Conservation (phyloP, 2,113 vertebrate species). For the Plecturocebus donacophilus region DNA sequence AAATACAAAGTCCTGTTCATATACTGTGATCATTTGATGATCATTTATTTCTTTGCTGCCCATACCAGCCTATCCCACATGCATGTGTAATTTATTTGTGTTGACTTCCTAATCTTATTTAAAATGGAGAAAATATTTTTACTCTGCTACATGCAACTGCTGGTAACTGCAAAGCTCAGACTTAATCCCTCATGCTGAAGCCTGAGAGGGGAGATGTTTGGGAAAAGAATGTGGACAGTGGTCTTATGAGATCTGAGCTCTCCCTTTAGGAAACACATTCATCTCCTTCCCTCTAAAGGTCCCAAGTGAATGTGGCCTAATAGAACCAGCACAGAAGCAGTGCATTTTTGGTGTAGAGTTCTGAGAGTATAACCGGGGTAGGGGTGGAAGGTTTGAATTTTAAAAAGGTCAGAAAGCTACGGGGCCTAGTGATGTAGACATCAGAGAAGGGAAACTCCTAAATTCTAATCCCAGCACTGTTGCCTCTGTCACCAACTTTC, state of each 20-base stretch:
- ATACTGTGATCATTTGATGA: neutral
- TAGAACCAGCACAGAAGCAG: neutral
- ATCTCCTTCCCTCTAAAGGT: neutral
- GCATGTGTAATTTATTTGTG: neutral
- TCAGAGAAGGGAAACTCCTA: neutral
- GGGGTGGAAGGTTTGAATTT: neutral
- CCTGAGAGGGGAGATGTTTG: neutral
- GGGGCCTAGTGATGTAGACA: neutral
- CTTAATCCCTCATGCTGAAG: neutral
- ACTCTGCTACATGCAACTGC: neutral
- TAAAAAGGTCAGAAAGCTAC: neutral
- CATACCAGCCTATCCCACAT: neutral
- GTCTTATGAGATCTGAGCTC: neutral
- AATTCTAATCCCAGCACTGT: neutral
- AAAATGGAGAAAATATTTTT: conserved; percentile 53
- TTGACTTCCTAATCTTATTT: conserved; percentile 43
- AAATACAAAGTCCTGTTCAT: conserved; percentile 8
- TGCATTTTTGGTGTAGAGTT: neutral
- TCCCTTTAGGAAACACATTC: neutral
- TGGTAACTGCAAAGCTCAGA: neutral
- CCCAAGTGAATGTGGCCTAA: neutral
- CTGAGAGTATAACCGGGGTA: neutral
- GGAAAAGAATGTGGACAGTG: neutral
- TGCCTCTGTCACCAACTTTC: neutral
- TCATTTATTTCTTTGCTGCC: neutral